These are phyloP conservation scores for Axinella damicornis DNA, from an alignment of 37 sponge, comb jelly and placozoan species.

Conservation along the genomic window DNA sequence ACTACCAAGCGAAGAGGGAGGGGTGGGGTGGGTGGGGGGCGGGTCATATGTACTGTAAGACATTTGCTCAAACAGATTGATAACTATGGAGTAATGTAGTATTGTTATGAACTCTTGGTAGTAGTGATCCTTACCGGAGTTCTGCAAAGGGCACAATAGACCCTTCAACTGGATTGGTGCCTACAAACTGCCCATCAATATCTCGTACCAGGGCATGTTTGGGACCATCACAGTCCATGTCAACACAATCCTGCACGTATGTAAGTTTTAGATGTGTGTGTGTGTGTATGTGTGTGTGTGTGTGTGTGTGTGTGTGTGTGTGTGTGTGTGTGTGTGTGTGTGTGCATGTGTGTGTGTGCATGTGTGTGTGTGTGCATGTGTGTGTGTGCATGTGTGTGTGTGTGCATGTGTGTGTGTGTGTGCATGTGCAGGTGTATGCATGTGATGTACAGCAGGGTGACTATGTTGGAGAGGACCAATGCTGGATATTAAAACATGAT, in stretches of 20 bases:
- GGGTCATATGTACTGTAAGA: too few species aligned
- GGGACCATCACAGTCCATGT: constrained; percentile 99
- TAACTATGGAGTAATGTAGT: too few species aligned
- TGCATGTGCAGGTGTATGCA: not conserved
- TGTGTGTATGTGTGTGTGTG: constrained; percentile 15
- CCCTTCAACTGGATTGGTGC: constrained; percentile 42
- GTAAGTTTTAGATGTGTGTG: not conserved
- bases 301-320: constrained; percentile 19
- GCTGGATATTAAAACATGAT: too few species aligned
- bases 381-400: constrained; percentile 4
- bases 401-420: constrained; percentile 4
- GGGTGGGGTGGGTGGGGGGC: too few species aligned
- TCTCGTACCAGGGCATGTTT: constrained; percentile 92
- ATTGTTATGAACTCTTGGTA: too few species aligned
- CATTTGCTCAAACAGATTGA: too few species aligned
- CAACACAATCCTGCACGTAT: constrained; percentile 85
- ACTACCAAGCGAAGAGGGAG: too few species aligned
- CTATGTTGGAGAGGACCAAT: too few species aligned
- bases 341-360: not conserved
- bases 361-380: constrained; percentile 12
- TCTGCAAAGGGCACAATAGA: constrained; percentile 85
- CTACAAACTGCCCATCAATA: constrained; percentile 83
- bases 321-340: constrained; percentile 15
- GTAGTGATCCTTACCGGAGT: constrained; percentile 45
- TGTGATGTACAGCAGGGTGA: not conserved